A percentile compares a stretch with the other conserved stretches of the same genome.
Conservation (phyloP, 1,140 invertebrate species). For the Calephelis nemesis region DNA sequence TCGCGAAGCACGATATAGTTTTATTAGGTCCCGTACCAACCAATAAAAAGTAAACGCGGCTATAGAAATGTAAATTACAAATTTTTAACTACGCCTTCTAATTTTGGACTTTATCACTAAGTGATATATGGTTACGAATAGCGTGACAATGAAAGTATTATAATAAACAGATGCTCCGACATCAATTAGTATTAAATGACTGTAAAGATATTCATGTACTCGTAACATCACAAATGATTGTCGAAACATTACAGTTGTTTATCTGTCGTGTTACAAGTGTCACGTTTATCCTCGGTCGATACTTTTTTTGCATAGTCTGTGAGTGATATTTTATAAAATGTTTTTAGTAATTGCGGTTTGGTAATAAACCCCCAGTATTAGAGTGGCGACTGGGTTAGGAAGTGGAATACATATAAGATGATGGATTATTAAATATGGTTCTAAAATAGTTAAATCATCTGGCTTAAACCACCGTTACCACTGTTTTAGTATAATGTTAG, state of each 20-base stretch:
- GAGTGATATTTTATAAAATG: background rate
- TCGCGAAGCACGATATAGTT: background rate
- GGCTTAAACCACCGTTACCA: no score
- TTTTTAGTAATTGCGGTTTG: background rate
- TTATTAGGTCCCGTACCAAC: background rate
- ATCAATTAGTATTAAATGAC: constrained; percentile 18
- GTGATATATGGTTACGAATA: background rate
- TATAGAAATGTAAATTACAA: background rate
- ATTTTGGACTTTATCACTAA: background rate
- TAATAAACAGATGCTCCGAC: constrained; percentile 9
- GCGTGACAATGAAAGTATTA: background rate
- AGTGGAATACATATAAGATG: no score
- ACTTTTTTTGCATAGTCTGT: background rate
- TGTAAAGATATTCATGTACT: constrained; percentile 13
- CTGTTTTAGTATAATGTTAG: no score
- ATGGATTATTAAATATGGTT: no score
- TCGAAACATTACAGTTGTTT: constrained; percentile 2
- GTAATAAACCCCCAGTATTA: no score
- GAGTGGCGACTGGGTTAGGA: no score
- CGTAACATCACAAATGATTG: constrained; percentile 7
- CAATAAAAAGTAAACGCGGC: background rate
- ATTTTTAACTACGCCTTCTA: background rate
- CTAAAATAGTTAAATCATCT: no score
- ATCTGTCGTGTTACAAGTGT: background rate
- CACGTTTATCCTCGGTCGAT: background rate